These are phyloP conservation scores for Cydia amplana DNA, from an alignment of 1,140 invertebrate species.

Conservation along the genomic window DNA sequence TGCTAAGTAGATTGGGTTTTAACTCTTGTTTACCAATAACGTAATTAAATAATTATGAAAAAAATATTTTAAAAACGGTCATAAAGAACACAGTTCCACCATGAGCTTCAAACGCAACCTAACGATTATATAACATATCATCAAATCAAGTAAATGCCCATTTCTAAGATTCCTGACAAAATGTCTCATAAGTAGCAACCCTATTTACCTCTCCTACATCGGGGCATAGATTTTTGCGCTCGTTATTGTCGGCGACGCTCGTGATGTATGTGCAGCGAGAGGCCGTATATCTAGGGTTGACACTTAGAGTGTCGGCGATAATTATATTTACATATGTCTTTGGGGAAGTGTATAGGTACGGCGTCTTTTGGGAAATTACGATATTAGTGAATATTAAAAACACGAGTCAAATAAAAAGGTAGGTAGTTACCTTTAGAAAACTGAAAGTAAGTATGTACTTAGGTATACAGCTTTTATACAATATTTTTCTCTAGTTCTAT, in stretches of 20 bases:
- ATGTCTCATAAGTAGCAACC: slow-evolving; percentile 10
- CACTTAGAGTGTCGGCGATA: slow-evolving; percentile 8
- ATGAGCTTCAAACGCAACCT: no score
- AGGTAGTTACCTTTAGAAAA: no score
- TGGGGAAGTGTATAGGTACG: not conserved
- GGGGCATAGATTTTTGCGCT: slow-evolving; percentile 34
- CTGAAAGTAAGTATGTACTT: no score
- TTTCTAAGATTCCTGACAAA: not conserved
- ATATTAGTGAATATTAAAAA: not conserved
- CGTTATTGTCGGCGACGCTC: slow-evolving; percentile 23
- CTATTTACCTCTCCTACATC: slow-evolving; percentile 3
- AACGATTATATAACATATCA: no score
- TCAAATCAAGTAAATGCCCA: no score
- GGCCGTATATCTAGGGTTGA: slow-evolving; percentile 29
- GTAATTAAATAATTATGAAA: no score
- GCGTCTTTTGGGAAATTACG: slow-evolving; percentile 6
- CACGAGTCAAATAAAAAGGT: not conserved
- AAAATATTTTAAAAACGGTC: no score
- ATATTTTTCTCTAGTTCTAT: no score
- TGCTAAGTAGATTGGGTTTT: no score
- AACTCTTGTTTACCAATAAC: no score
- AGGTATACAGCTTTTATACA: no score
- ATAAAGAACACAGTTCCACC: no score
- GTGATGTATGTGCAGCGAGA: slow-evolving; percentile 20
- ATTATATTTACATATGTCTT: slow-evolving; percentile 31